Evolutionary conservation across 2,888 invertebrate species (phyloP).

Genomic region (Cybosia mesomella): DNA sequence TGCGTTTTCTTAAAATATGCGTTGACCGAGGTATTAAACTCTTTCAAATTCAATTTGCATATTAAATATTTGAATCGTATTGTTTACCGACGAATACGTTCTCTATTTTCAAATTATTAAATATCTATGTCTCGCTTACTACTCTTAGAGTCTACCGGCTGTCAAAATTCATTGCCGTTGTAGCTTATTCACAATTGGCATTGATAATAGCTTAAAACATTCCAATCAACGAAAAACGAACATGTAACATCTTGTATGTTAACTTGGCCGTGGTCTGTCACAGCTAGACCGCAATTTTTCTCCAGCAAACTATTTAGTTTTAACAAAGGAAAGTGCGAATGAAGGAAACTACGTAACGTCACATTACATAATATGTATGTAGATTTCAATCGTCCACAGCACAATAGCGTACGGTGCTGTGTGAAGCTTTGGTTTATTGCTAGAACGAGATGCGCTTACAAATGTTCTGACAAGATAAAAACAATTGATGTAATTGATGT

Average conservation of each 20-base stretch:
- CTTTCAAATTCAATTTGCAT: neutral
- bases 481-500: constrained; percentile 71
- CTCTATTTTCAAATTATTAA: too few relatives aligned
- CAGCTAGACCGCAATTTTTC: neutral
- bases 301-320: constrained; percentile 13
- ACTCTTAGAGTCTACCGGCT: neutral
- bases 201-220: neutral
- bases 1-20: neutral
- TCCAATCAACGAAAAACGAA: neutral
- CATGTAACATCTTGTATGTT: neutral
- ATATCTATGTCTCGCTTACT: neutral
- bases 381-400: constrained; percentile 57
- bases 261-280: neutral
- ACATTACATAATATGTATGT: constrained; percentile 57
- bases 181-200: neutral
- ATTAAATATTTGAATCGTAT: constrained; percentile 3
- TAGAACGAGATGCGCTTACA: constrained; percentile 58
- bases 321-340: constrained; percentile 43
- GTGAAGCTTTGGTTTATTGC: constrained; percentile 50
- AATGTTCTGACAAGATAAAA: constrained; percentile 63
- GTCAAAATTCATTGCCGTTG: neutral
- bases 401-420: constrained; percentile 35
- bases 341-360: constrained; percentile 55
- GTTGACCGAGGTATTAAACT: neutral
- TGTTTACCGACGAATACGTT: neutral